A percentile compares a stretch with the other conserved stretches of the same genome.
These are phyloP conservation scores for Lophius piscatorius DNA, from an alignment of 2,113 vertebrate species.

Conservation along the genomic window DNA sequence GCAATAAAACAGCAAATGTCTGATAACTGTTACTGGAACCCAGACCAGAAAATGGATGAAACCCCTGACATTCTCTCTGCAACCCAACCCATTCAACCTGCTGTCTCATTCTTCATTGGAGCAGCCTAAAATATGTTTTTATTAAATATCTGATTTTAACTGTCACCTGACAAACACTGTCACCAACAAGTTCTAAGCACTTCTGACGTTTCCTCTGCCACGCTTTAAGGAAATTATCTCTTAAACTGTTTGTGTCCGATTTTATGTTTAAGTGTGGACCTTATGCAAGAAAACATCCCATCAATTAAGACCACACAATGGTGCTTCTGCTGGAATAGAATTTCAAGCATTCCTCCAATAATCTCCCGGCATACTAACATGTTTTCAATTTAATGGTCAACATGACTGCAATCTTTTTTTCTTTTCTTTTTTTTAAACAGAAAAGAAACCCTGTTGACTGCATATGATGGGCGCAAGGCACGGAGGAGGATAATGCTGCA, in stretches of 20 bases:
- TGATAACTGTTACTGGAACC: constrained; percentile 18
- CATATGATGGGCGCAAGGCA: constrained; percentile 27
- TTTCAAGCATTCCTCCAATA: background rate
- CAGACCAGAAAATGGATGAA: constrained; percentile 21
- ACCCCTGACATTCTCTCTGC: constrained; percentile 36
- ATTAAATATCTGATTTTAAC: constrained; percentile 40
- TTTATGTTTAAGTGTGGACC: constrained; percentile 4
- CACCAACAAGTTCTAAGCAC: constrained; percentile 10
- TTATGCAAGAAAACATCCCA: background rate
- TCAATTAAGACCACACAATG: background rate
- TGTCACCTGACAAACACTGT: constrained; percentile 31
- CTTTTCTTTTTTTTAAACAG: constrained; percentile 2
- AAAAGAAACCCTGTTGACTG: constrained; percentile 23
- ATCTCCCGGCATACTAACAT: background rate
- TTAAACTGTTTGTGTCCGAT: no score
- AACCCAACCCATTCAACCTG: constrained; percentile 42
- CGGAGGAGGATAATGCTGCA: constrained; percentile 25
- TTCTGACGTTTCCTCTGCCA: constrained; percentile 3
- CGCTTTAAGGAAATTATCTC: no score
- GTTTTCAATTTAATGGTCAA: constrained; percentile 17
- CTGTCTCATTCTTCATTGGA: constrained; percentile 29
- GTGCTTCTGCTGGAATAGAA: background rate
- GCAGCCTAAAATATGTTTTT: no score
- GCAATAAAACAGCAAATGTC: background rate
- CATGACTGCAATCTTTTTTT: background rate